A percentile compares a stretch with the other conserved stretches of the same genome.
Conservation (phyloP, 2,888 invertebrate genomes). For the Polia nebulosa region DNA sequence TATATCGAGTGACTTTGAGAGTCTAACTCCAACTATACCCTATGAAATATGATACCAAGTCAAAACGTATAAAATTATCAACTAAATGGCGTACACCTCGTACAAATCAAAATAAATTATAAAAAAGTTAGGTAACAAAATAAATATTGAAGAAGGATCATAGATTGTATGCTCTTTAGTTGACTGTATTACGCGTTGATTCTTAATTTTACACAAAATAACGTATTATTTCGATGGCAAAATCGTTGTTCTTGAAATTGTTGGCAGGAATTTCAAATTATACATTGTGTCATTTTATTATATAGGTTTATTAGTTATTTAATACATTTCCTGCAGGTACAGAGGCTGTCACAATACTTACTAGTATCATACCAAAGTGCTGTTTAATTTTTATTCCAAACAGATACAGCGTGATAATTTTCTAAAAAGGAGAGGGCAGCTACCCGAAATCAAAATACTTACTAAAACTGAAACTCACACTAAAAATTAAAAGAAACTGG, state of each 20-base stretch:
- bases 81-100: constrained; percentile 17
- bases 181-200: neutral
- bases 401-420: constrained; percentile 4
- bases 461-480: neutral
- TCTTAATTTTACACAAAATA: constrained; percentile 23
- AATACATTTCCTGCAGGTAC: constrained; percentile 54
- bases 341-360: constrained; percentile 26
- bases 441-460: constrained; percentile 10
- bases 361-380: constrained; percentile 13
- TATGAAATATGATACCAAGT: constrained; percentile 37
- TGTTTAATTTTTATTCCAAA: constrained; percentile 5
- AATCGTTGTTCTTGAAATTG: constrained; percentile 38
- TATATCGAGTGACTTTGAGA: constrained; percentile 49
- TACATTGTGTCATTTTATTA: constrained; percentile 48
- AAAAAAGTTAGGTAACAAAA: constrained; percentile 11
- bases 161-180: constrained; percentile 9
- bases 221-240: constrained; percentile 33
- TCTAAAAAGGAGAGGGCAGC: neutral
- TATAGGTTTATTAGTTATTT: constrained; percentile 48
- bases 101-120: constrained; percentile 21
- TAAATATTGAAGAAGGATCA: neutral
- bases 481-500: constrained; percentile 19
- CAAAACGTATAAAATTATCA: constrained; percentile 41
- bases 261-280: constrained; percentile 59
- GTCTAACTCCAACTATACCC: constrained; percentile 39